phyloP scores from a whole-genome alignment of 2,888 invertebrate species.

The Diadegma fenestrale region DNA sequence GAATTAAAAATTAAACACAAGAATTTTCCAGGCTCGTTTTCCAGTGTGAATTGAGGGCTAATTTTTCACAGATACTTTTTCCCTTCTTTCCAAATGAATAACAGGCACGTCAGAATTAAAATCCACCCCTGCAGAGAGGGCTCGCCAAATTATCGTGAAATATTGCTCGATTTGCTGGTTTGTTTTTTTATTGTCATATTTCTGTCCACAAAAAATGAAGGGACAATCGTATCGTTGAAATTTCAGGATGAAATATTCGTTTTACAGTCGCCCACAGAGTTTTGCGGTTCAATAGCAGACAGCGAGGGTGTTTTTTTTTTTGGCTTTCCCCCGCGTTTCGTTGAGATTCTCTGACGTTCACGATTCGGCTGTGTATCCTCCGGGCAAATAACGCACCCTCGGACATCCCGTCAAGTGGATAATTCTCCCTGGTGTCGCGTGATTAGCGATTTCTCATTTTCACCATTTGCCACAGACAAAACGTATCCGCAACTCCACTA shows the following conservation, averaged over 20 bases:
- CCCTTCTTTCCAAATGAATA: background rate
- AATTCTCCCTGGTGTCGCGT: slow-evolving; percentile 55
- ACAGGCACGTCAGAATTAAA: slow-evolving; percentile 1
- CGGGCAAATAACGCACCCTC: slow-evolving; percentile 38
- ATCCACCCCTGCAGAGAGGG: background rate
- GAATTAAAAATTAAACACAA: background rate
- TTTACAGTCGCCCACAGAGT: slow-evolving; percentile 17
- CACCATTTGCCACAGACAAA: slow-evolving; percentile 32
- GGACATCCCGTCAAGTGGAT: slow-evolving; percentile 54
- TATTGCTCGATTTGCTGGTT: background rate
- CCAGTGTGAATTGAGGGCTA: background rate
- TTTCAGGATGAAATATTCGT: slow-evolving; percentile 37
- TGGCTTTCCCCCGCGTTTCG: background rate
- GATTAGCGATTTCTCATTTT: slow-evolving; percentile 65
- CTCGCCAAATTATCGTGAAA: slow-evolving; percentile 10
- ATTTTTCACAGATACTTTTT: background rate
- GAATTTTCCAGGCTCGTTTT: background rate
- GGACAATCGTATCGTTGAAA: slow-evolving; percentile 29
- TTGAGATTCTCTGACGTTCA: slow-evolving; percentile 43
- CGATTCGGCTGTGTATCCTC: slow-evolving; percentile 42
- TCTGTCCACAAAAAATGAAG: background rate
- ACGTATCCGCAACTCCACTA: slow-evolving; percentile 18
- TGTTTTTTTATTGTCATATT: background rate
- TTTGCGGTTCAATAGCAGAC: slow-evolving; percentile 42
- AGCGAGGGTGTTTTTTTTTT: slow-evolving; percentile 12